Evolutionary conservation across 2,797 vertebrate species (phyloP), one percentile per base, ranked within the genome.

Genomic region (Pseudomugil gertrudae): DNA sequence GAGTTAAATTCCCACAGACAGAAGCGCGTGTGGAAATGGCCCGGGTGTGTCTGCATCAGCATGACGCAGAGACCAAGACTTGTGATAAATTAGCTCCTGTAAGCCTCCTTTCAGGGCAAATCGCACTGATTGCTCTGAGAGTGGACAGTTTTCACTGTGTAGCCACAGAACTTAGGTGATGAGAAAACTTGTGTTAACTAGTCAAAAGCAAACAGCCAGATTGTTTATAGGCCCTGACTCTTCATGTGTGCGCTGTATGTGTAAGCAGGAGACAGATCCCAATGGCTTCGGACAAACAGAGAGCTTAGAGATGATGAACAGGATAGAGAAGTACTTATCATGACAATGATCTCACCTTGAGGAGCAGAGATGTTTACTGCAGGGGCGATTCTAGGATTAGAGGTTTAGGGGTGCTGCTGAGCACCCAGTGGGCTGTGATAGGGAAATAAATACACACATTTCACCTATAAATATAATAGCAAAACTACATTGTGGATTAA

Each of bases 21-120:
- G 23, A 80, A 68, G 81, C 51, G 69, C 70, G 45, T 62, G 70
- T 72, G 56, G 57, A 72, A 84, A 81, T 66, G 77, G 74, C 70
- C 84, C 88, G 87, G 92, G 91, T 61, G 91, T 93, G 90, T 92
- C 90, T 89, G 84, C 76, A 84, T 89, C 84, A 87, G 82, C 79
- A 86, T 70, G 52, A 89, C 32, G 58, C 79, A 70, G 56, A 83
- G 63, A 76, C 36, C 35, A 36, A 69, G 69, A 76, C 72, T 85
- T 84, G 68, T 79, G 63, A 67, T 59, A 79, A 83, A 84, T 85
- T 79, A 83, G 69, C 63, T 56, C 63, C 51, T 71, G 73, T 74
- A 67, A 79, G 47, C 32, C 61, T 79, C 52, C 72, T 48, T 72
- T 57, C 73, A 66, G 59, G 50, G 57, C n/a, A 59, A 55, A 73